Percentiles rank a stretch among this genome's conserved stretches.
phyloP scores from a whole-genome alignment of 2,888 invertebrate genomes.

The Seira ritae region DNA sequence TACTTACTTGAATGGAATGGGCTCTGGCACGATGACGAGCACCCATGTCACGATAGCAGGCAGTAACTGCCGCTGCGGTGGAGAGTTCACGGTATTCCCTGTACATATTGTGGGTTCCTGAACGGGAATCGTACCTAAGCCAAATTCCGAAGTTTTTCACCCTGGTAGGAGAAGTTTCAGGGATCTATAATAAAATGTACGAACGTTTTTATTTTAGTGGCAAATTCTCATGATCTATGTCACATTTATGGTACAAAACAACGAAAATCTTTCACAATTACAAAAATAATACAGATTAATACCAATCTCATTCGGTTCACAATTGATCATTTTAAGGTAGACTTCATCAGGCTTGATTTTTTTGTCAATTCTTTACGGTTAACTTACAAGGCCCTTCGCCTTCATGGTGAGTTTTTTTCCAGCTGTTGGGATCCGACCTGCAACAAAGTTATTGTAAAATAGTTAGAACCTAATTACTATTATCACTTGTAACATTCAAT shows the following conservation, averaged over 20 bases:
- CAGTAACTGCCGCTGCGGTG: slow-evolving; percentile 97
- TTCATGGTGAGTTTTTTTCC: slow-evolving; percentile 81
- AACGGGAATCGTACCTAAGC: slow-evolving; percentile 98
- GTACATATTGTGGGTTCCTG: slow-evolving; percentile 99
- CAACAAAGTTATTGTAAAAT: neutral
- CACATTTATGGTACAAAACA: neutral
- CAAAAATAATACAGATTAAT: neutral
- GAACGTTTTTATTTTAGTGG: neutral
- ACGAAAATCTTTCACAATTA: slow-evolving; percentile 7
- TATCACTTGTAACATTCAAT: neutral
- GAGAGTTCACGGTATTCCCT: slow-evolving; percentile 98
- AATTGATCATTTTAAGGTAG: too few relatives aligned
- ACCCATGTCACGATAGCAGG: slow-evolving; percentile 99
- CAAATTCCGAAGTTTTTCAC: slow-evolving; percentile 99
- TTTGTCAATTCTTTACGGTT: slow-evolving; percentile 38
- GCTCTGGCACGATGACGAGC: slow-evolving; percentile 98
- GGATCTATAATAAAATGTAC: slow-evolving; percentile 78
- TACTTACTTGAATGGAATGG: slow-evolving; percentile 89
- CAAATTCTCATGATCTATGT: neutral
- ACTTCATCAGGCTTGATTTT: too few relatives aligned
- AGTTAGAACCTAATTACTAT: neutral
- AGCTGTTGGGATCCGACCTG: too few relatives aligned
- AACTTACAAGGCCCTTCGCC: slow-evolving; percentile 89
- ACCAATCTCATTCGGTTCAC: too few relatives aligned
- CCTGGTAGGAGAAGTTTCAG: slow-evolving; percentile 93